Percentiles rank a stretch among this genome's conserved stretches.
phyloP scores from a whole-genome alignment of 2,797 vertebrate species.

The Cetoscarus ocellatus region DNA sequence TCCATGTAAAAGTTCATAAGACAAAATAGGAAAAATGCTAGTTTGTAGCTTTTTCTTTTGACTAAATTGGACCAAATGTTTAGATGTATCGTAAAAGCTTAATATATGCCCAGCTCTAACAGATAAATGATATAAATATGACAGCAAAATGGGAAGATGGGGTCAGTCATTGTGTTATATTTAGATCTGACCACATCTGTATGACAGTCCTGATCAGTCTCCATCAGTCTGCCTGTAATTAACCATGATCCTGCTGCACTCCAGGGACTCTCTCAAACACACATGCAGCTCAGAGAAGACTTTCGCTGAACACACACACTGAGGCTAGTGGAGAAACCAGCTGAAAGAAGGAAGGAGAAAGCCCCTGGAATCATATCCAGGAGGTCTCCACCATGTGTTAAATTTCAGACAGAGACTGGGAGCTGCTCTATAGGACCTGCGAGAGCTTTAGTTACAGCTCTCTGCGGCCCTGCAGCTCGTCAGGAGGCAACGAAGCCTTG shows the following conservation, averaged over 20 bases:
- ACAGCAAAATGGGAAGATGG: not conserved
- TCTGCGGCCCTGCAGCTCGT: slow-evolving; percentile 52
- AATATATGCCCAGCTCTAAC: no score
- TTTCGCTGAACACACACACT: not conserved
- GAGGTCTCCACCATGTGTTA: slow-evolving; percentile 34
- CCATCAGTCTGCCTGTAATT: slow-evolving; percentile 60
- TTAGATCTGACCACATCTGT: slow-evolving; percentile 58
- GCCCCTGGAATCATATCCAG: slow-evolving; percentile 27
- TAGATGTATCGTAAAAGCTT: no score
- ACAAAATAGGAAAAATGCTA: no score
- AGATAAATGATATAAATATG: no score
- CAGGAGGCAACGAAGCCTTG: slow-evolving; percentile 59
- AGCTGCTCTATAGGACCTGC: slow-evolving; percentile 35
- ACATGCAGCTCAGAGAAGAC: slow-evolving; percentile 10
- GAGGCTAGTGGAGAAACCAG: slow-evolving; percentile 16
- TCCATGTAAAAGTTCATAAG: no score
- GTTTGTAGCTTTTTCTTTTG: no score
- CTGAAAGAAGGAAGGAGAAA: slow-evolving; percentile 15
- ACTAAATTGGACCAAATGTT: no score
- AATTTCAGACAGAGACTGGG: slow-evolving; percentile 30
- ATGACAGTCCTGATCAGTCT: slow-evolving; percentile 53
- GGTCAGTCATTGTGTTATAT: slow-evolving; percentile 33
- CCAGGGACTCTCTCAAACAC: slow-evolving; percentile 35
- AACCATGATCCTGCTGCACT: slow-evolving; percentile 46
- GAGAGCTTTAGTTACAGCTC: slow-evolving; percentile 61